These are phyloP conservation scores for Riptortus pedestris DNA, from an alignment of 1,140 invertebrate genomes.

Conservation along the genomic window DNA sequence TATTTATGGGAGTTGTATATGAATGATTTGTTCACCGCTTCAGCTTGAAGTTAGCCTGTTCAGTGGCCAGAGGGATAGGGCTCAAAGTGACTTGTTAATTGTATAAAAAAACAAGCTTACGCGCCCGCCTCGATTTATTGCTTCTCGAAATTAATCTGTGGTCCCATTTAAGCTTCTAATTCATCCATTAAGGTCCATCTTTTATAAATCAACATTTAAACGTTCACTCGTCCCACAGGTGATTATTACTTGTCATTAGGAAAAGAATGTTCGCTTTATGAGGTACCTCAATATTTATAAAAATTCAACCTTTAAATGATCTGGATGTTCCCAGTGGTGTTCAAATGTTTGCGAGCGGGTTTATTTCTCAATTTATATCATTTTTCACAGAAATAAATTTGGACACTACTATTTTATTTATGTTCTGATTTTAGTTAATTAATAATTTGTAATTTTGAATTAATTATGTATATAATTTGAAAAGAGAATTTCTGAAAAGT, in stretches of 20 bases:
- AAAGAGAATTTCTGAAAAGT: too few species aligned
- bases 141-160: not conserved
- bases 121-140: not conserved
- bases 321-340: too few species aligned
- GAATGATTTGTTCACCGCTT: not conserved
- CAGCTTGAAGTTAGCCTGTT: too few species aligned
- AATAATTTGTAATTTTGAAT: too few species aligned
- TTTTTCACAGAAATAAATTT: too few species aligned
- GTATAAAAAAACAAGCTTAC: not conserved
- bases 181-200: slow-evolving; percentile 9
- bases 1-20: not conserved
- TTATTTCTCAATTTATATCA: too few species aligned
- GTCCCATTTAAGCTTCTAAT: slow-evolving; percentile 9
- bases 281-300: too few species aligned
- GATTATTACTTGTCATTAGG: not conserved
- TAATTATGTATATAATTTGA: too few species aligned
- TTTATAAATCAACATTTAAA: slow-evolving; percentile 15
- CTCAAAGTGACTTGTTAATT: not conserved
- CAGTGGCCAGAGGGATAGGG: not conserved
- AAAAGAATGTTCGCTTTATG: not conserved
- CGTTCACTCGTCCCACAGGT: not conserved
- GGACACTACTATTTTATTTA: too few species aligned
- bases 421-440: too few species aligned
- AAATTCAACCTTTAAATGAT: too few species aligned
- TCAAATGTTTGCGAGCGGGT: too few species aligned